A percentile compares a stretch with the other conserved stretches of the same genome.
These are phyloP conservation scores for Stichopus chloronotus DNA, from an alignment of 35 echinoderm and acorn worm genomes.

Conservation along the genomic window DNA sequence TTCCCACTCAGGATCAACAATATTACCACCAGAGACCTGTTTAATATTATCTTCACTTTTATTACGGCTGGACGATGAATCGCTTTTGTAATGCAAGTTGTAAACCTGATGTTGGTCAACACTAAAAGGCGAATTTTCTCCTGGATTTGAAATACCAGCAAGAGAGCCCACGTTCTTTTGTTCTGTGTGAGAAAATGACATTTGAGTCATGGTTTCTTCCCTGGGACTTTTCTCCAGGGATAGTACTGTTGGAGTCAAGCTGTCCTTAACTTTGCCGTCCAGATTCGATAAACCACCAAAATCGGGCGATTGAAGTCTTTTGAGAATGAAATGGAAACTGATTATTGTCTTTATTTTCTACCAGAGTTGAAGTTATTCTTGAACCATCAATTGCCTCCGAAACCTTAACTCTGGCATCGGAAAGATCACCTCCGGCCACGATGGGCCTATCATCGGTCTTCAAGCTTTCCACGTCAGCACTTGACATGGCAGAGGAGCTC, in stretches of 20 bases:
- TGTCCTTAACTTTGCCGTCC: not conserved
- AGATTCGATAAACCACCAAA: not conserved
- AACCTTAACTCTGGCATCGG: not conserved
- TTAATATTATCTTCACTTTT: not conserved
- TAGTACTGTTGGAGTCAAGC: not conserved
- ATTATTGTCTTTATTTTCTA: not conserved
- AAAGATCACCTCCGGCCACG: not conserved
- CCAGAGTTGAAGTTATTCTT: not conserved
- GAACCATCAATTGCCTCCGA: not conserved
- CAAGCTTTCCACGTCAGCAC: not conserved
- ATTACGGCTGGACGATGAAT: conserved; percentile 15
- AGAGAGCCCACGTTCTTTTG: not conserved
- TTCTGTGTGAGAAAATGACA: not conserved
- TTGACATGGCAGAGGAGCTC: not conserved
- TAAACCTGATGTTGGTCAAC: not conserved
- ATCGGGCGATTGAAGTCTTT: not conserved
- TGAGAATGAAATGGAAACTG: not conserved
- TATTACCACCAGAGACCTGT: not conserved
- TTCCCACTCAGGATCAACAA: conserved; percentile 22
- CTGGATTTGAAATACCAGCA: not conserved
- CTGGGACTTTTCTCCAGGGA: not conserved
- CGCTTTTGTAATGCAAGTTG: conserved; percentile 47
- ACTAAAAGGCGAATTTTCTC: not conserved
- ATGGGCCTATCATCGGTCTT: not conserved
- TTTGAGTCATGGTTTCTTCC: not conserved